A percentile compares a stretch with the other conserved stretches of the same genome.
phyloP scores from a whole-genome alignment of 2,888 invertebrate species.

The Steromphala cineraria region DNA sequence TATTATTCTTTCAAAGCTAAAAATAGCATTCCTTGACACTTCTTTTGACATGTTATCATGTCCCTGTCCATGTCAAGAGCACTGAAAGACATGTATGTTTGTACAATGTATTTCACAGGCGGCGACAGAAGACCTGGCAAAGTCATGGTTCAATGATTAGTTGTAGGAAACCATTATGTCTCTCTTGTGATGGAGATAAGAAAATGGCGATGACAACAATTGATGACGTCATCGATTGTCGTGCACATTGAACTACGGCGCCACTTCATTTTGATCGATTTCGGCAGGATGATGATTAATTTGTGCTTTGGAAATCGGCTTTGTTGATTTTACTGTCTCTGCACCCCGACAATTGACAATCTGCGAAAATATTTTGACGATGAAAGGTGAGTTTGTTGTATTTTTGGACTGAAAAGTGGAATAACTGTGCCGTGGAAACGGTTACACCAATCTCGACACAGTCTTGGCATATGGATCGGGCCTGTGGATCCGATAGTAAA shows the following conservation, averaged over 20 bases:
- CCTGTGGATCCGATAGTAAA: too few relatives aligned
- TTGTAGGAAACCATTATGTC: neutral
- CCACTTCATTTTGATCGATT: neutral
- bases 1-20: too few relatives aligned
- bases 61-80: too few relatives aligned
- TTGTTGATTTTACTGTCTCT: neutral
- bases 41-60: too few relatives aligned
- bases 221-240: slow-evolving; percentile 10
- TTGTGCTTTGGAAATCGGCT: neutral
- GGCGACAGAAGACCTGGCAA: too few relatives aligned
- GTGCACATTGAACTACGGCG: slow-evolving; percentile 18
- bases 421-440: too few relatives aligned
- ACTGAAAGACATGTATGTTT: too few relatives aligned
- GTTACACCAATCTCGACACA: too few relatives aligned
- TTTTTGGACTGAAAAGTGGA: too few relatives aligned
- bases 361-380: neutral
- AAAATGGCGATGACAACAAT: slow-evolving; percentile 16
- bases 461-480: too few relatives aligned
- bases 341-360: neutral
- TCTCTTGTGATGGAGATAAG: neutral
- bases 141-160: neutral
- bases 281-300: neutral
- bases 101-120: too few relatives aligned
- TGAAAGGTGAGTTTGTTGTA: neutral
- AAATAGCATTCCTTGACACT: too few relatives aligned